These are phyloP conservation scores for Brachyalestes nurse DNA, from an alignment of 2,797 vertebrate genomes.

Conservation along the genomic window DNA sequence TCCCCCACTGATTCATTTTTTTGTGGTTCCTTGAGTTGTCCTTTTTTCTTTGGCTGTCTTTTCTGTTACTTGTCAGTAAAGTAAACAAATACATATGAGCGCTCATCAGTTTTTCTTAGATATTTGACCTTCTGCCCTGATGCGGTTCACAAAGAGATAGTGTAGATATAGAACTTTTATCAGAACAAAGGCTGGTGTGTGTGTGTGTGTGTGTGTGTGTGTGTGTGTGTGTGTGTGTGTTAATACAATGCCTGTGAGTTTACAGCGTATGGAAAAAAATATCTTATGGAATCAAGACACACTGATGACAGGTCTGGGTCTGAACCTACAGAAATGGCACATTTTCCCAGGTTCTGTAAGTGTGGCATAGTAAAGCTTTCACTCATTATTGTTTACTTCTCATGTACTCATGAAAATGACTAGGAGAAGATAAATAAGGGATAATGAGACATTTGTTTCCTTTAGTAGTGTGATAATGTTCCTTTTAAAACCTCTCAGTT, in stretches of 20 bases:
- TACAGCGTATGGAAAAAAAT: constrained; percentile 35
- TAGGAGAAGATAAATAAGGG: neutral
- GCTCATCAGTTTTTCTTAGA: constrained; percentile 36
- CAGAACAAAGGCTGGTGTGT: constrained; percentile 12
- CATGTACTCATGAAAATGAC: constrained; percentile 14
- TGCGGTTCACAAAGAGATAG: constrained; percentile 10
- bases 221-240: constrained; percentile 25
- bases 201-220: constrained; percentile 38
- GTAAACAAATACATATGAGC: constrained; percentile 43
- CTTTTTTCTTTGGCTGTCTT: constrained; percentile 14
- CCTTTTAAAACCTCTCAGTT: constrained; percentile 70
- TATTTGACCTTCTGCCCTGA: constrained; percentile 42
- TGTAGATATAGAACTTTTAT: constrained; percentile 34
- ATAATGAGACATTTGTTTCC: neutral
- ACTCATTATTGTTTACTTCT: constrained; percentile 15
- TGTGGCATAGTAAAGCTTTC: constrained; percentile 29
- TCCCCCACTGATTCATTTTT: neutral
- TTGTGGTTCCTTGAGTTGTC: too few species aligned
- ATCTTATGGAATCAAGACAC: constrained; percentile 38
- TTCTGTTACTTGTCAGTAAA: constrained; percentile 31
- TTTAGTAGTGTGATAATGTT: neutral
- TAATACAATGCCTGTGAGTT: constrained; percentile 26
- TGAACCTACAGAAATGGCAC: constrained; percentile 19
- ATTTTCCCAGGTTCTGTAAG: constrained; percentile 2
- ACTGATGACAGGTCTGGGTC: constrained; percentile 26